Evolutionary conservation across 2,888 invertebrate species (phyloP).

Genomic region (Cantharis lateralis): DNA sequence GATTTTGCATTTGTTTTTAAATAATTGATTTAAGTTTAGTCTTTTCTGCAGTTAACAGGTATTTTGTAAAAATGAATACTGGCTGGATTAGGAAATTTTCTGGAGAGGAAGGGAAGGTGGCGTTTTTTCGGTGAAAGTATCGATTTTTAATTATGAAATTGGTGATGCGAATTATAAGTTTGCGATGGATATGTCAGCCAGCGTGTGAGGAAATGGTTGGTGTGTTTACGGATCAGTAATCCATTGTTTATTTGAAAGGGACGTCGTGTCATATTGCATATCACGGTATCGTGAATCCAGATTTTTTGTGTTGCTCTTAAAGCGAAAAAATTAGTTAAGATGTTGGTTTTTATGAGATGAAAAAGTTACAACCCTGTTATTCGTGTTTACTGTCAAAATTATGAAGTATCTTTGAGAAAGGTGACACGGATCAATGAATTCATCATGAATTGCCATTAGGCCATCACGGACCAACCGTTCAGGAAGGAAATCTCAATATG

Average conservation of each 20-base stretch:
- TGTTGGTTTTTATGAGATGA: neutral
- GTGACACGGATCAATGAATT: conserved; percentile 32
- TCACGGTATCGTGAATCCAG: conserved; percentile 44
- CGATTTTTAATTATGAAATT: neutral
- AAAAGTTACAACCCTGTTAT: conserved; percentile 14
- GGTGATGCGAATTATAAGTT: neutral
- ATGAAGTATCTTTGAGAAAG: conserved; percentile 28
- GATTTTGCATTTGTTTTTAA: too few relatives aligned
- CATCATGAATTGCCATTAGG: conserved; percentile 42
- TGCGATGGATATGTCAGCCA: conserved; percentile 41
- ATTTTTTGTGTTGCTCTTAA: neutral
- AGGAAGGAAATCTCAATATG: conserved; percentile 57
- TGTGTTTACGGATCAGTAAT: conserved; percentile 44
- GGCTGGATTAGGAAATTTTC: neutral
- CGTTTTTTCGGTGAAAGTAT: neutral
- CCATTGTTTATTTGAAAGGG: conserved; percentile 44
- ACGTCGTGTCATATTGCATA: conserved; percentile 49
- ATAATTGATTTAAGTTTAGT: too few relatives aligned
- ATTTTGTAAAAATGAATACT: too few relatives aligned
- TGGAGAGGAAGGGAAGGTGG: neutral
- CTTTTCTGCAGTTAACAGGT: too few relatives aligned
- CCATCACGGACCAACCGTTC: conserved; percentile 46
- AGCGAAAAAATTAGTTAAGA: neutral
- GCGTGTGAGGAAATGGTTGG: conserved; percentile 41
- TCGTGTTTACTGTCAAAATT: conserved; percentile 29